Percentiles rank a stretch among this genome's conserved stretches.
phyloP scores from a whole-genome alignment of 2,113 vertebrate genomes.

The Leucosticte australis region DNA sequence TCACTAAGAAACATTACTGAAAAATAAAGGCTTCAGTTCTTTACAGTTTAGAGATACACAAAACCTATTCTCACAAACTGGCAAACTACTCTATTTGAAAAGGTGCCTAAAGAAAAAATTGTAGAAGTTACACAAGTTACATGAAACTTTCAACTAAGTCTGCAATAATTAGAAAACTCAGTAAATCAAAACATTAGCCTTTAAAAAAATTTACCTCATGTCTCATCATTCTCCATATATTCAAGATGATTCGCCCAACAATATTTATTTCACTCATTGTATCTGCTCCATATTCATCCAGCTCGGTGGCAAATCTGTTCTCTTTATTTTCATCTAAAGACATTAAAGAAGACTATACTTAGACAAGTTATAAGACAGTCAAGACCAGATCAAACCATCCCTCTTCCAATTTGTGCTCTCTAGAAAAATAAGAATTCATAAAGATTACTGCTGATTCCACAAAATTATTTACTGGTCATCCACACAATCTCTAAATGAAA shows the following conservation, averaged over 20 bases:
- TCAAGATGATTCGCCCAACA: slow-evolving; percentile 88
- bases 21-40: neutral
- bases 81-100: neutral
- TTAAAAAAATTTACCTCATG: slow-evolving; percentile 82
- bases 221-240: slow-evolving; percentile 98
- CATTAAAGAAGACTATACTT: slow-evolving; percentile 26
- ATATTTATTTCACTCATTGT: slow-evolving; percentile 96
- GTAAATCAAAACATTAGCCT: neutral
- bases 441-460: neutral
- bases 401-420: neutral
- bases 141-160: neutral
- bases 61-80: neutral
- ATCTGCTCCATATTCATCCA: slow-evolving; percentile 91
- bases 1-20: neutral
- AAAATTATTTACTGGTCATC: neutral
- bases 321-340: slow-evolving; percentile 87
- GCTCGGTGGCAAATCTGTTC: slow-evolving; percentile 87
- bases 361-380: neutral
- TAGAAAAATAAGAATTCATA: neutral
- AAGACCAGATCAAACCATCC: neutral
- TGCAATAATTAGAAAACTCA: neutral
- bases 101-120: neutral
- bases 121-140: neutral
- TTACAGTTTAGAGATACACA: neutral
- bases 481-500: neutral